phyloP scores from a whole-genome alignment of 2,888 invertebrate genomes.

The Cylindroiulus punctatus region DNA sequence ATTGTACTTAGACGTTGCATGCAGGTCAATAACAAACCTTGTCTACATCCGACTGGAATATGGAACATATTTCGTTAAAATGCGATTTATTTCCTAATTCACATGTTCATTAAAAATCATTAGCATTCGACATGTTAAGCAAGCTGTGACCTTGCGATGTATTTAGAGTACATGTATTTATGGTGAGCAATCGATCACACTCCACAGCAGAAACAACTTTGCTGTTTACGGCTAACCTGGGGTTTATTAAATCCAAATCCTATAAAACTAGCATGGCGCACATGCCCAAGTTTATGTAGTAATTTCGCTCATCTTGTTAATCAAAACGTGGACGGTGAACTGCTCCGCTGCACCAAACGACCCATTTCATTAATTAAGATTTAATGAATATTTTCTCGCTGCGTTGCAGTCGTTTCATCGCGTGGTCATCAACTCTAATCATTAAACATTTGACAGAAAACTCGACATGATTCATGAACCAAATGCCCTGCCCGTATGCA shows the following conservation, averaged over 20 bases:
- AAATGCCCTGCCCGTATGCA: not conserved
- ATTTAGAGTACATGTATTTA: not conserved
- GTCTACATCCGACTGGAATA: too few species aligned
- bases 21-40: too few species aligned
- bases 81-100: not conserved
- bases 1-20: too few species aligned
- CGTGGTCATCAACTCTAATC: not conserved
- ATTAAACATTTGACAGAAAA: not conserved
- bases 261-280: not conserved
- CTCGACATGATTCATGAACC: not conserved
- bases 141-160: not conserved
- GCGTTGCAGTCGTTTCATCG: slow-evolving; percentile 3
- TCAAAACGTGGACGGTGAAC: not conserved
- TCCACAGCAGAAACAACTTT: not conserved
- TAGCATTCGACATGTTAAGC: not conserved
- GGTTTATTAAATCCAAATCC: slow-evolving; percentile 25
- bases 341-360: not conserved
- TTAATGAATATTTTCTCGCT: slow-evolving; percentile 30
- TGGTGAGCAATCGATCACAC: slow-evolving; percentile 8
- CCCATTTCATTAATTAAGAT: slow-evolving; percentile 12
- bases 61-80: too few species aligned
- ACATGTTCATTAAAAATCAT: not conserved
- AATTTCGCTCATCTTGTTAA: slow-evolving; percentile 43
- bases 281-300: not conserved
- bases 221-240: slow-evolving; percentile 15